phyloP scores from a whole-genome alignment of 2,797 vertebrate species.

The Takifugu ocellatus region DNA sequence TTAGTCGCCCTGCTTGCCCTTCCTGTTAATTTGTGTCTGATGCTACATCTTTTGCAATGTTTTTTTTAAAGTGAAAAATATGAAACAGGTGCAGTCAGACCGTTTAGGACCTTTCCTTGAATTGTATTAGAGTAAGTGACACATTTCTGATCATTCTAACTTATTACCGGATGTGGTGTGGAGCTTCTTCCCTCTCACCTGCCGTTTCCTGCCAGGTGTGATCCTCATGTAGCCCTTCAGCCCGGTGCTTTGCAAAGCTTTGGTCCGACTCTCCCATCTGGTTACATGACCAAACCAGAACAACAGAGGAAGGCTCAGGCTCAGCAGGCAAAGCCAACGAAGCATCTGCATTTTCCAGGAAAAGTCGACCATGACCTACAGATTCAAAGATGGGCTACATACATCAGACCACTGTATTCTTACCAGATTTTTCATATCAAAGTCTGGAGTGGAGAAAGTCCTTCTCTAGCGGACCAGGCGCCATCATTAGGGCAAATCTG shows the following conservation, averaged over 20 bases:
- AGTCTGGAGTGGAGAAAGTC: slow-evolving; percentile 14
- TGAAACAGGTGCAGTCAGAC: too few relatives aligned
- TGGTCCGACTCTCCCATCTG: slow-evolving; percentile 17
- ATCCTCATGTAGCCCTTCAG: slow-evolving; percentile 68
- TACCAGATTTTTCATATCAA: slow-evolving; percentile 69
- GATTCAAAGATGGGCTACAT: background rate
- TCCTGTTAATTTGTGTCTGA: too few relatives aligned
- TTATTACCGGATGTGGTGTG: too few relatives aligned
- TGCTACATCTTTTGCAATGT: too few relatives aligned
- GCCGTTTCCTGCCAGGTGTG: slow-evolving; percentile 18
- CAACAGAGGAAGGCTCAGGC: slow-evolving; percentile 58
- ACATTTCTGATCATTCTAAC: too few relatives aligned
- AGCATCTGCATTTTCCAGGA: slow-evolving; percentile 38
- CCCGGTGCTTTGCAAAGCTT: slow-evolving; percentile 10
- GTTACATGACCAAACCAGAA: slow-evolving; percentile 67
- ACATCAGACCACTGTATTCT: background rate
- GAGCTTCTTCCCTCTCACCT: slow-evolving; percentile 48
- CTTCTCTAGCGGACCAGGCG: slow-evolving; percentile 8
- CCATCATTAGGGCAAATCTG: slow-evolving; percentile 4
- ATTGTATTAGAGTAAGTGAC: too few relatives aligned
- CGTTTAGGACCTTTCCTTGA: too few relatives aligned
- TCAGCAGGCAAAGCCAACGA: slow-evolving; percentile 60
- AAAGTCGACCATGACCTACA: background rate
- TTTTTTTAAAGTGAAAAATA: too few relatives aligned
- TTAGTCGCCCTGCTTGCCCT: too few relatives aligned